Base-by-base conservation (phyloP, 2,888 invertebrate genomes). In the Charanyca ferruginea region DNA sequence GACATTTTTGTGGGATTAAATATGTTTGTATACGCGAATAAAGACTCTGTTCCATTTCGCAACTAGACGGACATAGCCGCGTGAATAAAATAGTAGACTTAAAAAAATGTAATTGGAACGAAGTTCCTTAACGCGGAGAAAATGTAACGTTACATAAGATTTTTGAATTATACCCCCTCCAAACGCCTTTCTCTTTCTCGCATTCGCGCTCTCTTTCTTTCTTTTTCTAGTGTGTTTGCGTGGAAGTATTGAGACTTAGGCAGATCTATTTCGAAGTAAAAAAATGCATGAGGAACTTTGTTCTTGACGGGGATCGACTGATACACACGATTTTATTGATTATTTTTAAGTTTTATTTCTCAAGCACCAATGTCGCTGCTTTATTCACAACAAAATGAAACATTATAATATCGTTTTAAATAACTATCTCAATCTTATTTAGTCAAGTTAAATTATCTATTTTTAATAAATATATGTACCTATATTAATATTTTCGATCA, bases 321-420 rank as follows among this genome's bases (percentile, higher is more conserved):
- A n/a, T n/a, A n/a, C n/a, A n/a, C n/a, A 28, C 28, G 28, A 28
- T 5, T 28, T 28, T 28, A 4, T 6, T 23, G 1, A n/a, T 66
- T 32, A 18, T 25, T 9, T 45, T 22, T 16, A 2, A 38, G 38
- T n/a, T n/a, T n/a, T 28, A 42, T 35, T 49, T 42, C 45, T 51
- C 11, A 51, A 38, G 68, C 75, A 79, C 79, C 42, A 25, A 44
- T 35, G 22, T 58, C 79, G 79, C 75, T 54, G 79, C 79, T 77
- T 41, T 13, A 20, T 9, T 2, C 8, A 60, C n/a, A 35, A 52
- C 13, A n/a, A 32, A 64, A 25, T 42, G 20, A 13, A 38, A 54
- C 8, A 45, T 23, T 53, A 16, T 58, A n/a, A 45, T 53, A 22
- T 73, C 18, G 16, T 72, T 52, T 51, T n/a, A n/a, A n/a, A 13